Evolutionary conservation across 2,113 vertebrate species (phyloP).

Genomic region (Paracyprichromis sp.): DNA sequence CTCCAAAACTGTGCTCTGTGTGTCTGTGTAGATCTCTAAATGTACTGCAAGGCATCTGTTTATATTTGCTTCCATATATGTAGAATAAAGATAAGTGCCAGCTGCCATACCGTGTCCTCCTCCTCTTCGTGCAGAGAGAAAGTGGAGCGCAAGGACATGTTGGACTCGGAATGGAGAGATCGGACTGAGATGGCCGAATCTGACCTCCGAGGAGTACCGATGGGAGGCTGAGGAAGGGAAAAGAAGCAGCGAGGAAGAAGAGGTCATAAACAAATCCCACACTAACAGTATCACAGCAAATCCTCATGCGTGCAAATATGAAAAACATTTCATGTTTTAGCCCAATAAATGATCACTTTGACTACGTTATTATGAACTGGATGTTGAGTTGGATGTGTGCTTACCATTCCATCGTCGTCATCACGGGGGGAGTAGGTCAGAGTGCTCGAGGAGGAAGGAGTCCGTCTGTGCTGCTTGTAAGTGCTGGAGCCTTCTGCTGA

Average conservation of each 20-base stretch:
- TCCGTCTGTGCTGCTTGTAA: conserved; percentile 91
- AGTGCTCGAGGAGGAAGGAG: conserved; percentile 91
- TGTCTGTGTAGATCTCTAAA: not conserved
- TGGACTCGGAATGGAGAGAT: conserved; percentile 95
- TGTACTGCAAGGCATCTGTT: not conserved
- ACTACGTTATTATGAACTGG: not conserved
- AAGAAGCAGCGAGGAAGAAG: not conserved
- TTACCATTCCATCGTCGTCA: conserved; percentile 93
- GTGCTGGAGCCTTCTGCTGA: conserved; percentile 80
- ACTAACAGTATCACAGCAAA: not conserved
- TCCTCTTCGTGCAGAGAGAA: conserved; percentile 98
- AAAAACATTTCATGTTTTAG: not conserved
- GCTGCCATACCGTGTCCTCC: conserved; percentile 83
- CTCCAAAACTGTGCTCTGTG: not conserved
- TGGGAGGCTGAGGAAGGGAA: conserved; percentile 76
- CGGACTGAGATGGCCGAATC: conserved; percentile 96
- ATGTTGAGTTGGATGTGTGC: not conserved
- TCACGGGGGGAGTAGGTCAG: conserved; percentile 89
- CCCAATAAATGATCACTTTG: not conserved
- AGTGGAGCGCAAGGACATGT: conserved; percentile 95
- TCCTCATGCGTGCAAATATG: not conserved
- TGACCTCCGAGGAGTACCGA: conserved; percentile 86
- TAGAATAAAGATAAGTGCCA: not conserved
- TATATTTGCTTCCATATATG: not conserved
- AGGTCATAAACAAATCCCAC: not conserved